A percentile compares a stretch with the other conserved stretches of the same genome.
phyloP scores from a whole-genome alignment of 1,140 invertebrate species.

The Calephelis virginiensis region DNA sequence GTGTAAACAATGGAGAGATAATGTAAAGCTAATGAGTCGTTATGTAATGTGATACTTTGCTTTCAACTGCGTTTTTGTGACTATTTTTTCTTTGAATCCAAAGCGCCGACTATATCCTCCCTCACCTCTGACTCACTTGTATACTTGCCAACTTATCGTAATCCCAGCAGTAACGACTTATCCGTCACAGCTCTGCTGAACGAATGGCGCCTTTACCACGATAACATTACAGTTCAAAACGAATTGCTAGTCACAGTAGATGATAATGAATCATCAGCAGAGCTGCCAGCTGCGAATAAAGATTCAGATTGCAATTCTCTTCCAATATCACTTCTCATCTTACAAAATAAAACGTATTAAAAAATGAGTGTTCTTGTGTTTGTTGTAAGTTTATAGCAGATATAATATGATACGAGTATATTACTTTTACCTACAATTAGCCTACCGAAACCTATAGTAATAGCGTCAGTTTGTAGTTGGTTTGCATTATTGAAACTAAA shows the following conservation, averaged over 20 bases:
- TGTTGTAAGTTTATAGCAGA: neutral
- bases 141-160: slow-evolving; percentile 54
- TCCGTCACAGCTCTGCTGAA: slow-evolving; percentile 30
- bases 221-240: slow-evolving; percentile 29
- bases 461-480: no score
- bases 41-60: slow-evolving; percentile 39
- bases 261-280: slow-evolving; percentile 59
- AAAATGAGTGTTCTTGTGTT: slow-evolving; percentile 33
- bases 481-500: no score
- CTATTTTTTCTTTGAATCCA: slow-evolving; percentile 42
- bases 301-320: slow-evolving; percentile 62
- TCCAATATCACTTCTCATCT: slow-evolving; percentile 51
- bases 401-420: no score
- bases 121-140: slow-evolving; percentile 61
- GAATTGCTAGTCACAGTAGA: slow-evolving; percentile 33
- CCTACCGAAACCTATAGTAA: no score
- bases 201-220: slow-evolving; percentile 40
- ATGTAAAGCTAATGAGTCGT: slow-evolving; percentile 33
- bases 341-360: slow-evolving; percentile 55
- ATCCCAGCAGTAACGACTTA: slow-evolving; percentile 43
- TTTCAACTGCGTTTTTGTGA: slow-evolving; percentile 38
- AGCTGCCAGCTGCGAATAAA: slow-evolving; percentile 61
- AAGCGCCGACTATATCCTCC: slow-evolving; percentile 50
- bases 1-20: slow-evolving; percentile 2
- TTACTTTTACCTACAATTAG: no score